A percentile compares a stretch with the other conserved stretches of the same genome.
These are phyloP conservation scores for Toxostoma redivivum DNA, from an alignment of 2,113 vertebrate species.

Conservation along the genomic window DNA sequence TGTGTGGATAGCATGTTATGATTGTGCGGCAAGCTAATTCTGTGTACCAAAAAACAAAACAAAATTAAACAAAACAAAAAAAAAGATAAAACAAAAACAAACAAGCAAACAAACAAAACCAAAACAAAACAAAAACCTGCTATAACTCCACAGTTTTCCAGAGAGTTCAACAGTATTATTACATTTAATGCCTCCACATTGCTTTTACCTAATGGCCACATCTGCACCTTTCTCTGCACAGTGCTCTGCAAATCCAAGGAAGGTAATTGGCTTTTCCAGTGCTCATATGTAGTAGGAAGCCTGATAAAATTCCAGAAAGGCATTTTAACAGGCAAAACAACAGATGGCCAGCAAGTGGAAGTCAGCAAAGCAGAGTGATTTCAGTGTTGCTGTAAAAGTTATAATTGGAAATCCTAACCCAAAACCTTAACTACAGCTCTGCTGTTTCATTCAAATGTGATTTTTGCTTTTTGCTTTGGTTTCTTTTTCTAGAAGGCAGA, in stretches of 20 bases:
- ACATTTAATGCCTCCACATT: not conserved
- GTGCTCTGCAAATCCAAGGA: not conserved
- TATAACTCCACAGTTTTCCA: not conserved
- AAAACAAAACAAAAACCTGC: not conserved
- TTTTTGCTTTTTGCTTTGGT: not conserved
- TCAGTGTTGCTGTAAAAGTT: not conserved
- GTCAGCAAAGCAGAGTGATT: not conserved
- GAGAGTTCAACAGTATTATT: not conserved
- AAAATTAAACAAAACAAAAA: not conserved
- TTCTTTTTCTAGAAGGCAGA: conserved; percentile 1
- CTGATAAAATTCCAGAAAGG: not conserved
- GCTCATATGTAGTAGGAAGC: not conserved
- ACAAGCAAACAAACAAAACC: too few species aligned
- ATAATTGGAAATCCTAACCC: not conserved
- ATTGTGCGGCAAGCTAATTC: not conserved
- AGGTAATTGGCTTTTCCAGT: not conserved
- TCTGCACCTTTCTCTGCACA: not conserved
- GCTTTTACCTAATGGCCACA: not conserved
- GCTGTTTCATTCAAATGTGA: conserved; percentile 2
- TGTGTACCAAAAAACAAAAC: not conserved
- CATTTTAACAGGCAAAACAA: not conserved
- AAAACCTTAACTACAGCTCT: not conserved
- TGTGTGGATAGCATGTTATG: not conserved
- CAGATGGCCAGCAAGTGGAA: not conserved
- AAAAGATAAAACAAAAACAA: not conserved